phyloP scores from a whole-genome alignment of 2,888 invertebrate genomes.

The Allygus modestus region DNA sequence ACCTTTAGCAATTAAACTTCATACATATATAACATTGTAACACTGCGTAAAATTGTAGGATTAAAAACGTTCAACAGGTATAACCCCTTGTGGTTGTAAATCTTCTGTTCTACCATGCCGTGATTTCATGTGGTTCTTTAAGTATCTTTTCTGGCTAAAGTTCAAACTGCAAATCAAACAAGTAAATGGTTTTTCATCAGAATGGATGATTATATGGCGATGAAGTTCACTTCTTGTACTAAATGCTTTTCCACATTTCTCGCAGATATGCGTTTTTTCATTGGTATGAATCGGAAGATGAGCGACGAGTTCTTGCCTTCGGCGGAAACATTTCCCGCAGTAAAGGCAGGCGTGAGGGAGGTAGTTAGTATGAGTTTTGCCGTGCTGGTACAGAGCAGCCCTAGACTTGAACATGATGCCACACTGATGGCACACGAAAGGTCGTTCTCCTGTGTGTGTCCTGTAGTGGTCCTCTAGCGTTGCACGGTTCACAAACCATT shows the following conservation, averaged over 20 bases:
- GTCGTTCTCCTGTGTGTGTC: constrained; percentile 75
- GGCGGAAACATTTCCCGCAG: constrained; percentile 77
- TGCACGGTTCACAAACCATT: constrained; percentile 75
- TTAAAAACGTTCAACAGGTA: background rate
- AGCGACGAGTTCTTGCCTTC: constrained; percentile 65
- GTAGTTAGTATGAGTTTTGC: constrained; percentile 75
- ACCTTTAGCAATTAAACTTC: no score
- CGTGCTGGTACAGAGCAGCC: constrained; percentile 76
- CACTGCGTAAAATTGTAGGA: no score
- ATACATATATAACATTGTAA: no score
- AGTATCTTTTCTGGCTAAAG: constrained; percentile 76
- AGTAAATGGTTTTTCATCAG: constrained; percentile 73
- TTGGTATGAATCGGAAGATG: constrained; percentile 64
- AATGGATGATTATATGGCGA: constrained; percentile 75
- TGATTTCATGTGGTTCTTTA: constrained; percentile 75
- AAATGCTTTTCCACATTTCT: constrained; percentile 68
- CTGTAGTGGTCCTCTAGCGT: constrained; percentile 75
- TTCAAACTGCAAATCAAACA: constrained; percentile 75
- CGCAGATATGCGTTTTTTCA: constrained; percentile 68
- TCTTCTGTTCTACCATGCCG: constrained; percentile 66
- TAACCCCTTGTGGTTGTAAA: background rate
- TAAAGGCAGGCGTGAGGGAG: constrained; percentile 75
- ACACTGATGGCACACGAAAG: constrained; percentile 75
- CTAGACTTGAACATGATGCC: constrained; percentile 74
- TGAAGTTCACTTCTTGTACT: constrained; percentile 64